Percentiles rank a stretch among this genome's conserved stretches.
phyloP scores from a whole-genome alignment of 2,888 invertebrate genomes.

The Drosophila borealis region DNA sequence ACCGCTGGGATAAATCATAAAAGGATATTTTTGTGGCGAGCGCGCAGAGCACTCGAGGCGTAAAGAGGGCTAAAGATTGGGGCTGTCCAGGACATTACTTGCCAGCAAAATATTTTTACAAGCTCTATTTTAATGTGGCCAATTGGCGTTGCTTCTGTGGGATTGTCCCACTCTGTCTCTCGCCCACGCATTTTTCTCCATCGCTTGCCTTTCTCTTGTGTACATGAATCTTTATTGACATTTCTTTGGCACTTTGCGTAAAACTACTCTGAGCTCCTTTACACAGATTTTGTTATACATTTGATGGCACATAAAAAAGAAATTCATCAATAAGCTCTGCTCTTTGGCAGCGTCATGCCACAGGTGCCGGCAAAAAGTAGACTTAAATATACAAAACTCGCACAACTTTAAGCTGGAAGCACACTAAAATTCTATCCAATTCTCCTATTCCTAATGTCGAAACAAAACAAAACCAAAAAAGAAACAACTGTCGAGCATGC shows the following conservation, averaged over 20 bases:
- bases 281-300: constrained; percentile 47
- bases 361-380: constrained; percentile 46
- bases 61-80: constrained; percentile 8
- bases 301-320: constrained; percentile 51
- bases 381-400: neutral
- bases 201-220: neutral
- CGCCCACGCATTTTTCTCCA: too few species aligned
- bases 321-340: constrained; percentile 48
- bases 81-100: constrained; percentile 42
- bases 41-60: constrained; percentile 18
- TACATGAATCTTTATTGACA: constrained; percentile 50
- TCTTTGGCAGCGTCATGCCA: constrained; percentile 17
- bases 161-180: constrained; percentile 4
- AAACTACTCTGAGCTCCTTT: constrained; percentile 61
- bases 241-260: constrained; percentile 65
- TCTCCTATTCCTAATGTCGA: neutral
- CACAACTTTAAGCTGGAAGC: constrained; percentile 30
- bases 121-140: constrained; percentile 56
- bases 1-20: constrained; percentile 77
- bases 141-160: constrained; percentile 35
- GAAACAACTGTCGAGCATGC: constrained; percentile 34
- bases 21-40: constrained; percentile 63
- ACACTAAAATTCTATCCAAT: constrained; percentile 7
- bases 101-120: constrained; percentile 54
- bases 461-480: constrained; percentile 4